Conservation (phyloP, 1,140 invertebrate species). For the Ctenoplectra terminalis region DNA sequence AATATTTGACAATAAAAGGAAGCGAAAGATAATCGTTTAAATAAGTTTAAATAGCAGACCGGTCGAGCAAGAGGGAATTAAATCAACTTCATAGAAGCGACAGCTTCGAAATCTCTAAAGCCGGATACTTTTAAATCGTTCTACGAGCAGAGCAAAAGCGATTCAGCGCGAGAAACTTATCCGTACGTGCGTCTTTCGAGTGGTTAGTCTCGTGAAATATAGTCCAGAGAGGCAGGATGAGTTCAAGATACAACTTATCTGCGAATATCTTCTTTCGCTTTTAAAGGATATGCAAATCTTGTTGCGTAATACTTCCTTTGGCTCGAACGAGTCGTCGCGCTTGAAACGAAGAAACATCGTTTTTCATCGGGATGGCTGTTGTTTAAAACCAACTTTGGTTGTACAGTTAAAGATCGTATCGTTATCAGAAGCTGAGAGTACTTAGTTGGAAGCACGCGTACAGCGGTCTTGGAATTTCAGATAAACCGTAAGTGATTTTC, state of each 20-base stretch:
- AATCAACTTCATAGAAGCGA: not conserved
- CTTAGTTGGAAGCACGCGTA: not conserved
- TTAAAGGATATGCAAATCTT: not conserved
- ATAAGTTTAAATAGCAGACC: not conserved
- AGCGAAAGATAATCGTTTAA: not conserved
- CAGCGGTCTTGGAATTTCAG: not conserved
- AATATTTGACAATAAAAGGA: no score
- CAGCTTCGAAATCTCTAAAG: not conserved
- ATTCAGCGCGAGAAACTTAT: not conserved
- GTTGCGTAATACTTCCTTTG: conserved; percentile 6
- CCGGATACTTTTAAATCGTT: not conserved
- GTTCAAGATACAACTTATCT: not conserved
- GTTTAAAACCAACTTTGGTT: not conserved
- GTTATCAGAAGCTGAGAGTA: not conserved
- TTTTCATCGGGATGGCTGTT: not conserved
- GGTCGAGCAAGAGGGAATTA: not conserved
- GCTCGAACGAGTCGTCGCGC: not conserved
- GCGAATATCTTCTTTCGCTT: not conserved
- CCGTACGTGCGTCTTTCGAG: not conserved
- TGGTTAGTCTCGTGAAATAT: not conserved
- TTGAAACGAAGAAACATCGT: no score
- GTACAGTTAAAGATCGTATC: not conserved
- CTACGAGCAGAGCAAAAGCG: not conserved
- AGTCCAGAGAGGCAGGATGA: no score
- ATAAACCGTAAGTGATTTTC: not conserved